Evolutionary conservation across 37 sponge, comb jelly and placozoan species (phyloP).

Genomic region (Beroe ovata): DNA sequence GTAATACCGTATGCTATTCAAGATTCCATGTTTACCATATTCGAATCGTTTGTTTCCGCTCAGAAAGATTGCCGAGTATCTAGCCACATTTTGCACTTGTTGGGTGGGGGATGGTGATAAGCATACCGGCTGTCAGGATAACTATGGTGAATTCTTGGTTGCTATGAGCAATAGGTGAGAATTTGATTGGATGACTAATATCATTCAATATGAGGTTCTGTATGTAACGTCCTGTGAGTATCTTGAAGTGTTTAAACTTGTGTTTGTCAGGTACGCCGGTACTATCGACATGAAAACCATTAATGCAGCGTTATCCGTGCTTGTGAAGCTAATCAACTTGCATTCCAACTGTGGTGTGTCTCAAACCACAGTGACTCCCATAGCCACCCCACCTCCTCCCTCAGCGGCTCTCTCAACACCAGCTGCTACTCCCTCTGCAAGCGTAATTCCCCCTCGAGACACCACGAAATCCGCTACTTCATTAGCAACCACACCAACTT

Average conservation of each 20-base stretch:
- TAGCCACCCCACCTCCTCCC: not conserved
- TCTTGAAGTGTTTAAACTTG: too few relatives aligned
- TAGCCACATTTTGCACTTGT: not conserved
- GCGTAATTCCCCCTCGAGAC: not conserved
- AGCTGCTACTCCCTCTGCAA: not conserved
- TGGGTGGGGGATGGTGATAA: slow-evolving; percentile 16
- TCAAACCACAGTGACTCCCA: not conserved
- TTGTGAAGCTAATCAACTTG: not conserved
- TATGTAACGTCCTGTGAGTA: not conserved
- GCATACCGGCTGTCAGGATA: not conserved
- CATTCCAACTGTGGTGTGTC: not conserved
- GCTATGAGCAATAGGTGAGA: slow-evolving; percentile 9
- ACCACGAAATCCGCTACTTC: not conserved
- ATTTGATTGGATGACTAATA: not conserved
- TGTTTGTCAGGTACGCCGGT: not conserved
- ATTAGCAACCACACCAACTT: not conserved
- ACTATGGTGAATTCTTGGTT: slow-evolving; percentile 20
- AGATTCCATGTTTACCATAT: too few relatives aligned
- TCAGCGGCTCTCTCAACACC: not conserved
- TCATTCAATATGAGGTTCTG: not conserved
- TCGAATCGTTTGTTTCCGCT: too few relatives aligned
- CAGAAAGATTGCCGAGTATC: slow-evolving; percentile 2
- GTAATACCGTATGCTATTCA: too few relatives aligned
- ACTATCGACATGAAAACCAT: not conserved
- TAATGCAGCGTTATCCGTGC: not conserved